phyloP scores from a whole-genome alignment of 1,140 invertebrate species.

The Gryon sp. region DNA sequence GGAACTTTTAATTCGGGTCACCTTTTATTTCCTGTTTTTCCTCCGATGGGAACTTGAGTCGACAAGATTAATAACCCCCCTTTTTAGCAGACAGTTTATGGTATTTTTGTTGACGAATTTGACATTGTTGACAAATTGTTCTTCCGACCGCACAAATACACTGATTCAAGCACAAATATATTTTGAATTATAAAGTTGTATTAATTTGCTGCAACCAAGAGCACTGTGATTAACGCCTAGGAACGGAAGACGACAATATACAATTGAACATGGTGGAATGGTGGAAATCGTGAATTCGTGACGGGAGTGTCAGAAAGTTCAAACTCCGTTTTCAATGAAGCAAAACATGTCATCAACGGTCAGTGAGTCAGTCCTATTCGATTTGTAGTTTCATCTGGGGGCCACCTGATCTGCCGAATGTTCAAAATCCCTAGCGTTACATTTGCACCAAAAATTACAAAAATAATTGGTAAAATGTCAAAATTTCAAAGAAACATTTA shows the following conservation, averaged over 20 bases:
- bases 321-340: conserved; percentile 17
- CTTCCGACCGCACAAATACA: not conserved
- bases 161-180: not conserved
- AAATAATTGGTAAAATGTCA: no score
- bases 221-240: conserved; percentile 17
- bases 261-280: conserved; percentile 46
- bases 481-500: no score
- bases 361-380: no score
- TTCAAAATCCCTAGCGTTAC: no score
- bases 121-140: conserved; percentile 9
- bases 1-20: no score
- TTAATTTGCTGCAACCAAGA: not conserved
- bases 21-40: conserved; percentile 11
- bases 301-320: conserved; percentile 45
- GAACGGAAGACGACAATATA: conserved; percentile 52
- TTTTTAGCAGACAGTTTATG: conserved; percentile 7
- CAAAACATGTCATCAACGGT: no score
- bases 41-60: not conserved
- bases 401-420: no score
- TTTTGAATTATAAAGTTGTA: not conserved
- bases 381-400: no score
- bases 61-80: not conserved
- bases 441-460: no score
- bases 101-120: not conserved
- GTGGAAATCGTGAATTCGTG: not conserved